Evolutionary conservation across 2,888 invertebrate genomes (phyloP).

Genomic region (Temnothorax rugatulus): DNA sequence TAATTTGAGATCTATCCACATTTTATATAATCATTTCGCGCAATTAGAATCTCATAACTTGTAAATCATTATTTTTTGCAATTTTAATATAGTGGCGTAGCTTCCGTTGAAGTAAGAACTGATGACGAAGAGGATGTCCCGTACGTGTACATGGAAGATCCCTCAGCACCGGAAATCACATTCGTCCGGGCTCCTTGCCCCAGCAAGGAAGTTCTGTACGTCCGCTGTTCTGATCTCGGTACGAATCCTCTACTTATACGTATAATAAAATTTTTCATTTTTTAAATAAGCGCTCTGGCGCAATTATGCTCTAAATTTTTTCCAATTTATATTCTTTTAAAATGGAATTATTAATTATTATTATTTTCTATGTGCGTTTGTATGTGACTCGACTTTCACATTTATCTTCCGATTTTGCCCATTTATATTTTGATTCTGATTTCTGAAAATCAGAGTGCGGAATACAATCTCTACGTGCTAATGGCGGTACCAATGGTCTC

Average conservation of each 20-base stretch:
- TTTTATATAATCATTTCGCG: neutral
- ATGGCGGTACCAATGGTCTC: conserved; percentile 87
- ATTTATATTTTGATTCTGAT: neutral
- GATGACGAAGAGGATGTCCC: conserved; percentile 88
- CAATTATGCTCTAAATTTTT: neutral
- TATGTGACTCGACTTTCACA: neutral
- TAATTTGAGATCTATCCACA: neutral
- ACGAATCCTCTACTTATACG: conserved; percentile 76
- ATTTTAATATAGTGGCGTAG: conserved; percentile 88
- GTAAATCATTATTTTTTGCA: neutral
- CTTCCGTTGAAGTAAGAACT: conserved; percentile 90
- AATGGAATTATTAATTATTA: conserved; percentile 18
- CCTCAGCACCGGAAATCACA: conserved; percentile 92
- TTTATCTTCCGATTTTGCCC: neutral
- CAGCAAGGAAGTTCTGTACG: conserved; percentile 92
- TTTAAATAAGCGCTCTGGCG: neutral
- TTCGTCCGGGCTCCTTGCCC: conserved; percentile 93
- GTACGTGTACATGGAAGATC: conserved; percentile 94
- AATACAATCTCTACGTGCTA: conserved; percentile 87
- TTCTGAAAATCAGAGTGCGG: conserved; percentile 89
- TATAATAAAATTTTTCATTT: neutral
- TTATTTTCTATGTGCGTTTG: neutral
- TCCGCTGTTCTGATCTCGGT: conserved; percentile 93
- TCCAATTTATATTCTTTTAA: neutral
- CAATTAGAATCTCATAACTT: neutral